Base-by-base conservation (phyloP, 2,113 vertebrate genomes). In the Scolopax mira region DNA sequence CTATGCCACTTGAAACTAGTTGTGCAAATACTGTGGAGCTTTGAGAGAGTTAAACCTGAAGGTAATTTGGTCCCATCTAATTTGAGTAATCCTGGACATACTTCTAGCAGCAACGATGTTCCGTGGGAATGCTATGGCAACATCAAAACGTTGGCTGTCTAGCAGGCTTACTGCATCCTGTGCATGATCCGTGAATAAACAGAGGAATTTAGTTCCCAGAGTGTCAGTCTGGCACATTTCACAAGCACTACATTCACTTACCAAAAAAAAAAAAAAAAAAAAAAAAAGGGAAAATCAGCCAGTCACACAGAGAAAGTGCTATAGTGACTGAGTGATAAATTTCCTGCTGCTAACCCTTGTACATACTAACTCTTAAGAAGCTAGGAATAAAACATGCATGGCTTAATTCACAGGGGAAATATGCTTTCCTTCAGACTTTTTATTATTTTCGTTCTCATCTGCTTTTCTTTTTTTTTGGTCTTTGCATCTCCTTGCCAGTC, bases 141-240 rank as follows among this genome's bases (percentile, higher is more conserved):
- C 92, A 94, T 93, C 88, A 94, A 90, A 96, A 93, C 41, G 85
- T 74, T 95, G 94, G 88, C 96, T 95, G 92, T 80, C 94, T 96
- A 71, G 65, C 61, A 86, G 82, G 48, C 94, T 95, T 90, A 84
- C 79, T 79, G 92, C 90, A 92, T 94, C 92, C 90, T 96, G 94
- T 96, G 90, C 93, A 96, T 33, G 88, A 94, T 88, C 92, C 28
- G 18, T 86, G 94, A 97, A 97, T 92, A 96, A 97, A 96, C 82
- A 93, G 90, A 84, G 75, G 88, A 90, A 92, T 94, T 91, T 57
- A 90, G 88, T 75, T 96, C 90, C 88, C 48, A 51, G 82, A 79
- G 90, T 90, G 92, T 95, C 95, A 96, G 94, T 96, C 96, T 97
- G 92, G 93, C 95, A 91, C 88, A 96, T 95, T 95, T 96, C 93